Conservation (phyloP, 23 tunicate genomes). For the Trididemnum nubilum region DNA sequence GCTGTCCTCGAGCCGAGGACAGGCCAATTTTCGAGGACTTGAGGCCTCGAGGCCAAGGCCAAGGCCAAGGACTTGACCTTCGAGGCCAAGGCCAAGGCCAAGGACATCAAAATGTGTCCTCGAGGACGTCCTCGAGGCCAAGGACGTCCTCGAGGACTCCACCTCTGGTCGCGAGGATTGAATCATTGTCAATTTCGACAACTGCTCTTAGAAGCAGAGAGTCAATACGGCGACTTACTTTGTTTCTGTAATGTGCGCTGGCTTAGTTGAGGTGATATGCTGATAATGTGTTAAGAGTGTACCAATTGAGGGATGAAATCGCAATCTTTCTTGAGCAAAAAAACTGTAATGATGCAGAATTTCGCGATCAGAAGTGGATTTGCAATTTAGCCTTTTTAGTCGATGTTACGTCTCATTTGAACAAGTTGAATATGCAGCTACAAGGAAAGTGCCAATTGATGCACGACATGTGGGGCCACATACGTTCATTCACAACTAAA, state of each 20-base stretch:
- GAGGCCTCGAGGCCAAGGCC: no score
- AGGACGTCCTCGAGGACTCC: no score
- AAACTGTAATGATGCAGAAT: slow-evolving; percentile 39
- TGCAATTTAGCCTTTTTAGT: slow-evolving; percentile 63
- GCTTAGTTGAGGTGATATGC: slow-evolving; percentile 80
- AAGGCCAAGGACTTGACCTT: no score
- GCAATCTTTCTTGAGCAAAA: slow-evolving; percentile 52
- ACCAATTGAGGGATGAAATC: slow-evolving; percentile 41
- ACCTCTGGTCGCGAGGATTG: slow-evolving; percentile 51
- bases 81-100: no score
- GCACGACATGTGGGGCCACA: slow-evolving; percentile 74
- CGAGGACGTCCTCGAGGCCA: no score
- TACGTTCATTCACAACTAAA: slow-evolving; percentile 68
- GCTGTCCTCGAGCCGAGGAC: no score
- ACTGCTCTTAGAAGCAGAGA: slow-evolving; percentile 67
- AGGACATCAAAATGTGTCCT: no score
- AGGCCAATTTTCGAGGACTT: no score
- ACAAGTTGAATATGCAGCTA: slow-evolving; percentile 70
- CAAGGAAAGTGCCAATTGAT: slow-evolving; percentile 66
- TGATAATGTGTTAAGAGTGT: slow-evolving; percentile 40
- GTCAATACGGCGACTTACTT: slow-evolving; percentile 61
- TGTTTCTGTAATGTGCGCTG: slow-evolving; percentile 74
- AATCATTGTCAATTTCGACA: slow-evolving; percentile 77
- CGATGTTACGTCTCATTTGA: slow-evolving; percentile 68
- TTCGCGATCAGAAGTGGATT: slow-evolving; percentile 67